Conservation (phyloP, 2,797 vertebrate genomes). For the Mergus octosetaceus region DNA sequence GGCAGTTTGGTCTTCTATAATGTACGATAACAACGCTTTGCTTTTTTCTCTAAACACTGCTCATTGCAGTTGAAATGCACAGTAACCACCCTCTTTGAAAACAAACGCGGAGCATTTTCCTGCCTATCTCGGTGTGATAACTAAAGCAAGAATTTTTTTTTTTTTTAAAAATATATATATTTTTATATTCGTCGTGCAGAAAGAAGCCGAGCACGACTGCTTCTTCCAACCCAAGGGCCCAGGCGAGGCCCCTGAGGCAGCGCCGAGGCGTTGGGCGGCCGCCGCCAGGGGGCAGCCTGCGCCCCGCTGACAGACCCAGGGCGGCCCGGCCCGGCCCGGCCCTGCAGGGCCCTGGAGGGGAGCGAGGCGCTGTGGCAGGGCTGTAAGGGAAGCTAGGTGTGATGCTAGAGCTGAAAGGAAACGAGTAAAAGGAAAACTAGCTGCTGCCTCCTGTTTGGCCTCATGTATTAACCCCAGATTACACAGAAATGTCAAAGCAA, state of each 20-base stretch:
- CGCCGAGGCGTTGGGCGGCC: too few relatives aligned
- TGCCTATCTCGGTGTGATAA: neutral
- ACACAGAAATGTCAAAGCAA: constrained; percentile 19
- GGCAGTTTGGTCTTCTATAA: neutral
- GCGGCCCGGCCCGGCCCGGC: too few relatives aligned
- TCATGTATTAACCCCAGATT: constrained; percentile 4
- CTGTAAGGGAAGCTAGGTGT: constrained; percentile 10
- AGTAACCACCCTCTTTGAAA: neutral
- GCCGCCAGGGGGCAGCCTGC: constrained; percentile 43
- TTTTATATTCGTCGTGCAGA: neutral
- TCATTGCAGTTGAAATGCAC: neutral
- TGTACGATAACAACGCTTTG: neutral
- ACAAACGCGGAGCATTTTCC: neutral
- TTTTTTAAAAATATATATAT: too few relatives aligned
- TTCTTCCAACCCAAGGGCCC: neutral
- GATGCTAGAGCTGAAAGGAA: neutral
- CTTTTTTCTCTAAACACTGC: neutral
- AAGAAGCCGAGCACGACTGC: neutral
- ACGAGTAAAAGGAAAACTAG: neutral
- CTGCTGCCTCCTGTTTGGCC: neutral
- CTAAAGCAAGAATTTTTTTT: neutral
- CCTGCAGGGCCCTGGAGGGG: too few relatives aligned
- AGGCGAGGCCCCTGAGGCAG: too few relatives aligned
- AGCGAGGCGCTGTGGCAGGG: neutral
- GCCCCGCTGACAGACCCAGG: neutral